Conservation (phyloP, 2,888 invertebrate genomes). For the Eumerus sabulonum region DNA sequence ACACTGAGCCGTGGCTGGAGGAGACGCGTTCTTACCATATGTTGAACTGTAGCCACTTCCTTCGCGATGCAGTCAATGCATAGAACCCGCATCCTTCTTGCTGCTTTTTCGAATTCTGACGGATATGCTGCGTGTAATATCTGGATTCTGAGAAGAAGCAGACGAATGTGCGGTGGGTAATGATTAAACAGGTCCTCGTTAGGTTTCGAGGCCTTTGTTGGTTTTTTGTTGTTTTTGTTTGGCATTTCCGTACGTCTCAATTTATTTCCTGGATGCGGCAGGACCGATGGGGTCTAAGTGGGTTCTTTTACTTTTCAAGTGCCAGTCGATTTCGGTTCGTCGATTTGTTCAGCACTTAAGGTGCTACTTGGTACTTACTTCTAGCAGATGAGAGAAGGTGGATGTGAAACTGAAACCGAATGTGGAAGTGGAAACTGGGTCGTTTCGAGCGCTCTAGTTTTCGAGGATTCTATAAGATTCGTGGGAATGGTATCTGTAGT, state of each 20-base stretch:
- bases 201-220: neutral
- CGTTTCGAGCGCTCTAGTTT: neutral
- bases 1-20: conserved; percentile 36
- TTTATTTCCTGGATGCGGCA: conserved; percentile 48
- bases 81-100: conserved; percentile 59
- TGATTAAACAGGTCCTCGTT: conserved; percentile 43
- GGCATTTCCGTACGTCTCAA: neutral
- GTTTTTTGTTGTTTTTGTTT: neutral
- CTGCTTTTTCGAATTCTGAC: conserved; percentile 34
- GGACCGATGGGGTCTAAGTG: neutral
- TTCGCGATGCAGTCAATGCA: conserved; percentile 12
- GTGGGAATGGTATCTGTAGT: too few species aligned
- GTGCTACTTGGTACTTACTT: too few species aligned
- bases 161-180: conserved; percentile 38
- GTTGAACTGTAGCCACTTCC: conserved; percentile 29
- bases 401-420: neutral
- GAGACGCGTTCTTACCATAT: conserved; percentile 38
- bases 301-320: neutral
- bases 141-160: conserved; percentile 46
- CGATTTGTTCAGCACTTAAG: too few species aligned
- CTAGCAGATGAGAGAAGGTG: too few species aligned
- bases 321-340: too few species aligned
- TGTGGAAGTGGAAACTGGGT: neutral
- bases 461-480: neutral
- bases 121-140: conserved; percentile 14